Percentiles rank a stretch among this genome's conserved stretches.
Conservation (phyloP, 2,888 invertebrate species). For the Lochmaea capreae region DNA sequence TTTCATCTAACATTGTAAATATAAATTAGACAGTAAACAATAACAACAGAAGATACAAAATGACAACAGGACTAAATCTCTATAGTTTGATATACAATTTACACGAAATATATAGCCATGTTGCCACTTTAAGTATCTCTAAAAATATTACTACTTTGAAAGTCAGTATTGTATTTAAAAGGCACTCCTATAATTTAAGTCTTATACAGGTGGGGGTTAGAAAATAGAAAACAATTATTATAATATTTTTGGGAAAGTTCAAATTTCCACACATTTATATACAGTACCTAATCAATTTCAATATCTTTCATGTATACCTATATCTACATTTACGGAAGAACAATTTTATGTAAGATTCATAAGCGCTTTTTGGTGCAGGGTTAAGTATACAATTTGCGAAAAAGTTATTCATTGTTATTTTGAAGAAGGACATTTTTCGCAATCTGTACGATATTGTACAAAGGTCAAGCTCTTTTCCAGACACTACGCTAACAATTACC, state of each 20-base stretch:
- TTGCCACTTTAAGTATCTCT: constrained; percentile 12
- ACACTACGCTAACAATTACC: constrained; percentile 51
- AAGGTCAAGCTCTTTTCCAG: constrained; percentile 24
- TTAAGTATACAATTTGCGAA: constrained; percentile 19
- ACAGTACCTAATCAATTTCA: constrained; percentile 3
- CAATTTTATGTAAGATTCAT: constrained; percentile 37
- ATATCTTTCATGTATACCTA: constrained; percentile 22
- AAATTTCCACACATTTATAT: constrained; percentile 20
- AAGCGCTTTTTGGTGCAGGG: constrained; percentile 41
- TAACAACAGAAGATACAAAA: constrained; percentile 48
- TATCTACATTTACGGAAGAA: constrained; percentile 44
- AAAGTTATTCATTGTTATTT: too few relatives aligned
- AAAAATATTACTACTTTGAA: constrained; percentile 37
- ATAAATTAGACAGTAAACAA: constrained; percentile 53
- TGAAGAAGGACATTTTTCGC: too few relatives aligned
- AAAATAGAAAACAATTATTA: constrained; percentile 48
- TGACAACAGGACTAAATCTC: constrained; percentile 20
- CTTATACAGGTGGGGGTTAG: constrained; percentile 53
- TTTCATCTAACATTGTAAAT: constrained; percentile 53
- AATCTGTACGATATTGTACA: constrained; percentile 23
- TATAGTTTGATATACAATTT: constrained; percentile 11
- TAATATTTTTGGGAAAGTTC: constrained; percentile 28
- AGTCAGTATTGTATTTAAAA: constrained; percentile 58
- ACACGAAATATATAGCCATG: constrained; percentile 1
- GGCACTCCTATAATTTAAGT: constrained; percentile 63